Evolutionary conservation across 2,113 vertebrate genomes (phyloP), one percentile per base, ranked within the genome.

Genomic region (Pogonocichla stellata): DNA sequence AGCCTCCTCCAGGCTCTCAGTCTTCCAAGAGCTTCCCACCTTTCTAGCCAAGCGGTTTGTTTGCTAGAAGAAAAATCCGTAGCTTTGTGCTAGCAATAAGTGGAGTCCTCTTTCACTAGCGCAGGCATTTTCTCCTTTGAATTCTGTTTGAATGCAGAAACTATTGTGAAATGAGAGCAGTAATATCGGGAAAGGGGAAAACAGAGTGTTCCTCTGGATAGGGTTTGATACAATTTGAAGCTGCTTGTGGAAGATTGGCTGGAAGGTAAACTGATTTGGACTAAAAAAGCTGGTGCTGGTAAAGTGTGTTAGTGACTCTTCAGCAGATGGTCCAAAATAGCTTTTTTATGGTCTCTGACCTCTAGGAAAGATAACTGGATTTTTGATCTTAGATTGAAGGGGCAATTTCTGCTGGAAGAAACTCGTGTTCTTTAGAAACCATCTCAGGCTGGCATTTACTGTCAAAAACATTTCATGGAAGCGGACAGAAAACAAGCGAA

Each of bases 161-260:
- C 14, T 31, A 28, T 57, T 19, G 67, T 89, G 84, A 78, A 80
- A 34, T 42, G 36, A 60, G 77, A 61, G 53, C 17, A 4, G 43
- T 56, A 51, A 78, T 84, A 67, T 40, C 0, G 1, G 73, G 62
- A 86, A 70, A 45, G 36, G 66, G 73, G n/a, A 89, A 60, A 71
- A 36, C 64, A 67, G 61, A 91, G 45, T 2, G 5, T 89, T 93
- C 73, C 75, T 81, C 93, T 79, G 91, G 77, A 95, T 60, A 42
- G 74, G 78, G 28, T 78, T 69, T 95, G 91, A 95, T 95, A 61
- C 65, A 84, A 78, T 97, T 95, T 93, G 66, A 43, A 92, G 80
- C 83, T 64, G 80, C 90, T 60, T 84, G 77, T 57, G 40, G 77
- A 92, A 87, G 69, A 69, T 19, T 72, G 91, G 69, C 92, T 95